Conservation (phyloP, 2,888 invertebrate species). For the Sylvicola cinctus region DNA sequence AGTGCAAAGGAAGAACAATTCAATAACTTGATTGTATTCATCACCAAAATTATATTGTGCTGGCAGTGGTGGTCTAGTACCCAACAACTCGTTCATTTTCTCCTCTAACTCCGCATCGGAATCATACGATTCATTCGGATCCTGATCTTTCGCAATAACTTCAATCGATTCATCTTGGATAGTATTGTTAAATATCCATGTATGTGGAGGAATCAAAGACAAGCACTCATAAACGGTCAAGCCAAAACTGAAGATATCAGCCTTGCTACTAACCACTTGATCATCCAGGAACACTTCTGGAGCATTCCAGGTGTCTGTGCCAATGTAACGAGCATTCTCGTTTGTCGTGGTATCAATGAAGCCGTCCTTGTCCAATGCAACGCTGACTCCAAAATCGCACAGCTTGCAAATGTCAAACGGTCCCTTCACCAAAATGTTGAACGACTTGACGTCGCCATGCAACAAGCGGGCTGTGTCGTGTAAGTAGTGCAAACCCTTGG, state of each 20-base stretch:
- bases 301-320: constrained; percentile 59
- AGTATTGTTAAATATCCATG: constrained; percentile 15
- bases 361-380: constrained; percentile 45
- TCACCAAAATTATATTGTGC: constrained; percentile 32
- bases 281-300: constrained; percentile 49
- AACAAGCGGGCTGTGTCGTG: constrained; percentile 48
- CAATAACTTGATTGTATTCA: constrained; percentile 40
- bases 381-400: constrained; percentile 69
- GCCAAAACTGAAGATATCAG: constrained; percentile 65
- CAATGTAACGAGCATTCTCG: constrained; percentile 35
- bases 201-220: constrained; percentile 46
- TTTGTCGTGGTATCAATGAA: constrained; percentile 32
- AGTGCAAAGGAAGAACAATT: constrained; percentile 52
- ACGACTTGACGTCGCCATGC: constrained; percentile 72
- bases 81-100: constrained; percentile 27
- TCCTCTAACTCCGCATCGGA: constrained; percentile 16
- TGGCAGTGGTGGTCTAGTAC: constrained; percentile 51
- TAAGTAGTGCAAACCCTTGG: constrained; percentile 53
- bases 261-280: constrained; percentile 39
- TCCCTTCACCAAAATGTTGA: constrained; percentile 56
- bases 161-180: not conserved
- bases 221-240: constrained; percentile 67
- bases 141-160: constrained; percentile 4
- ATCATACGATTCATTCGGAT: constrained; percentile 7
- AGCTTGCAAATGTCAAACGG: constrained; percentile 55